phyloP scores from a whole-genome alignment of 92 coral and sea anemone species.

The Porites lobata region DNA sequence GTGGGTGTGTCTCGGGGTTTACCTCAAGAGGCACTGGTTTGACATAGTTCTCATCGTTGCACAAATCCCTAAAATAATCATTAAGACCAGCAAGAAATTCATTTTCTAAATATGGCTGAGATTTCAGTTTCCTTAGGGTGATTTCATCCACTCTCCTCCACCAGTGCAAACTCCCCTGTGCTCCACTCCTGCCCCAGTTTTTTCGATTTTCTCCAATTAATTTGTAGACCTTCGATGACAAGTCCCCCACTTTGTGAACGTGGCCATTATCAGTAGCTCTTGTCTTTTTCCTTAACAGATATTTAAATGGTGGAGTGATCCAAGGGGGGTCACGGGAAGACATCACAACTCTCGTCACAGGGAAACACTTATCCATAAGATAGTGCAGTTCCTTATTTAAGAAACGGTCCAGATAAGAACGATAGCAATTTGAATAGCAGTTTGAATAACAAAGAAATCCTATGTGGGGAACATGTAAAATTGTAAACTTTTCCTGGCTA shows the following conservation, averaged over 20 bases:
- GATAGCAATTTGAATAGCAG: too few relatives aligned
- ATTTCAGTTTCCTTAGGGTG: conserved; percentile 45
- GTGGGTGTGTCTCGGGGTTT: conserved; percentile 8
- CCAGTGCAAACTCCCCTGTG: conserved; percentile 18
- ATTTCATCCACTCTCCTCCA: conserved; percentile 47
- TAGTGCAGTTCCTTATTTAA: not conserved
- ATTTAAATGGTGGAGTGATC: not conserved
- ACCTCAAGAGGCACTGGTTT: not conserved
- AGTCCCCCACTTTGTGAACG: too few relatives aligned
- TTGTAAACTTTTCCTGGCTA: too few relatives aligned
- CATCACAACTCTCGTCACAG: too few relatives aligned
- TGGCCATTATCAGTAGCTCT: not conserved
- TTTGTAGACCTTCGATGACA: not conserved
- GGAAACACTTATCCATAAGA: not conserved
- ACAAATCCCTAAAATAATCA: too few relatives aligned
- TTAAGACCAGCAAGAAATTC: too few relatives aligned
- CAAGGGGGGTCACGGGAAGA: not conserved
- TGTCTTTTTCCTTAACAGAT: not conserved
- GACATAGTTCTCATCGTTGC: not conserved
- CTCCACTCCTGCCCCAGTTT: conserved; percentile 36
- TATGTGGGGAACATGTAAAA: too few relatives aligned
- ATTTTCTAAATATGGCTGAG: conserved; percentile 11
- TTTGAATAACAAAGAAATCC: too few relatives aligned
- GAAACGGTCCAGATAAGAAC: too few relatives aligned
- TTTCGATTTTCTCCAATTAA: conserved; percentile 29